Base-by-base conservation (phyloP, 2,797 vertebrate genomes). In the Diplodus sargus region DNA sequence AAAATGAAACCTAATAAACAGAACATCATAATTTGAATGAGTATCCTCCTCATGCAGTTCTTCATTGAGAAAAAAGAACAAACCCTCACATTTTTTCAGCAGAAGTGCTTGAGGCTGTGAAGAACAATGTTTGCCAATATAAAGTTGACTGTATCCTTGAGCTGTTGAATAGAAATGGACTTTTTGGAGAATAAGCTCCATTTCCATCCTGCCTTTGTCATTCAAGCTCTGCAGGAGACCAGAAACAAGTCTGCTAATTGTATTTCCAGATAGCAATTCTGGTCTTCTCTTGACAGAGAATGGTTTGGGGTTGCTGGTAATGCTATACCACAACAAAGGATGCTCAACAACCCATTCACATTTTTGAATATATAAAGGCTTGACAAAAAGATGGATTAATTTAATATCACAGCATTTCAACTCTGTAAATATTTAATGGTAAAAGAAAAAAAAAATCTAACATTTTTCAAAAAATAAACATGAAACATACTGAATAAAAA, bases 121-220 rank as follows among this genome's bases (percentile, higher is more conserved):
- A 90, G 78, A 60, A 90, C 85, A 70, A 92, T 87, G 76, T 90
- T 90, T 80, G 85, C 85, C 74, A 92, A 34, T 54, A 92, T 89
- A 48, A 83, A 89, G 76, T 89, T 90, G 13, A 84, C 52, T 30
- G 6, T 86, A 11, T 88, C 83, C 45, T 1, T 13, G 86, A 79
- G 0, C 83, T 77, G 0, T 88, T 64, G 59, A 84, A 72, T 18
- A 92, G 68, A 20, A 85, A 89, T 5, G 51, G 67, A 82, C 85
- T 79, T 90, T 90, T 23, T 4, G 48, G 4, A 87, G 0, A 81
- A 91, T 79, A 0, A 8, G 11, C 53, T 91, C 89, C 66, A 89
- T 83, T 78, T 89, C 84, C 3, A 0, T 0, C 5, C 1, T 3
- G 42, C 1, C 39, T 79, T 82, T 91, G 11, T 84, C 78, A 48